These are phyloP conservation scores for Nannoperca obscura DNA, from an alignment of 2,797 vertebrate species.

Conservation along the genomic window DNA sequence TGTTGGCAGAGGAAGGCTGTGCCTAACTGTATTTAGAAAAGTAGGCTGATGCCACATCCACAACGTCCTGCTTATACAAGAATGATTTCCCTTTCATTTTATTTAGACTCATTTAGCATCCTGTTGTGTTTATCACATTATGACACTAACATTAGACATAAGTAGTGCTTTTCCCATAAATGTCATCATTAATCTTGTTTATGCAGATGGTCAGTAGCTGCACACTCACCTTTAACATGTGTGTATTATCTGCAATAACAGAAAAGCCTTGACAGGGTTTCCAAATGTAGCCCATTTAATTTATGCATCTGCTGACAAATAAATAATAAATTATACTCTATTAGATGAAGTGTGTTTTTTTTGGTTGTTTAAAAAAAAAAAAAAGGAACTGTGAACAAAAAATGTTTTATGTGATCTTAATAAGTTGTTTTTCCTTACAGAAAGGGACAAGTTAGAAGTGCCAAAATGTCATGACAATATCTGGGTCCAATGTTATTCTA, in stretches of 20 bases:
- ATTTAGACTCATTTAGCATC: not conserved
- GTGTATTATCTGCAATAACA: not conserved
- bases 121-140: not conserved
- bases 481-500: not conserved
- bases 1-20: not conserved
- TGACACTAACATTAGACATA: not conserved
- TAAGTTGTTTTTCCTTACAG: not conserved
- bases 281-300: not conserved
- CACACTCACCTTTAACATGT: not conserved
- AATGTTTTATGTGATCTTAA: not conserved
- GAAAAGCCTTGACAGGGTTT: not conserved
- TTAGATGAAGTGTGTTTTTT: not conserved
- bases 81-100: not conserved
- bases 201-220: not conserved
- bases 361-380: not conserved
- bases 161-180: not conserved
- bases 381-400: not conserved
- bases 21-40: constrained; percentile 6
- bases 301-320: not conserved
- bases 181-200: not conserved
- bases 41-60: not conserved
- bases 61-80: constrained; percentile 10
- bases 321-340: not conserved
- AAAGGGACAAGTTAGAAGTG: not conserved
- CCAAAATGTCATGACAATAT: not conserved